Evolutionary conservation across 2,113 vertebrate species (phyloP).

Genomic region (Boleophthalmus pectinirostris): DNA sequence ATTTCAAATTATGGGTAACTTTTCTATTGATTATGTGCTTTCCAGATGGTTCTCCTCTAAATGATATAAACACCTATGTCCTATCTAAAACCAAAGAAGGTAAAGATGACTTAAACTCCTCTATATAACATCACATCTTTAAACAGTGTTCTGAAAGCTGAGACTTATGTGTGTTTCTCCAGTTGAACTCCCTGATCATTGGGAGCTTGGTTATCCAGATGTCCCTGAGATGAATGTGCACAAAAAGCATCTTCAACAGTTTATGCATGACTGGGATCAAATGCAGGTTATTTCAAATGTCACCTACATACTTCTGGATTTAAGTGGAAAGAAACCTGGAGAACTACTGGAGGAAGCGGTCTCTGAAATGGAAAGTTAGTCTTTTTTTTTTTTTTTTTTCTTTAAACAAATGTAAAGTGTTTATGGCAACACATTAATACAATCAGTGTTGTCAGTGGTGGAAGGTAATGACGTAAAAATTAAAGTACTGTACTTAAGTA

Average conservation of each 20-base stretch:
- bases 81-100: not conserved
- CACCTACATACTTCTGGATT: conserved; percentile 72
- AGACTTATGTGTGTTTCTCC: not conserved
- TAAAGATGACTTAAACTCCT: not conserved
- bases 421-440: not conserved
- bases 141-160: not conserved
- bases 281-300: conserved; percentile 64
- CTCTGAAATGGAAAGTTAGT: conserved; percentile 86
- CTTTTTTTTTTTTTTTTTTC: conserved; percentile 1
- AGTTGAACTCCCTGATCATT: conserved; percentile 71
- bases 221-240: conserved; percentile 81
- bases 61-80: not conserved
- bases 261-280: conserved; percentile 72
- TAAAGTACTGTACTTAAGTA: too few species aligned
- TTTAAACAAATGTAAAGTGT: not conserved
- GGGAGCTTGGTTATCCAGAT: conserved; percentile 80
- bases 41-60: not conserved
- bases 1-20: not conserved
- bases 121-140: not conserved
- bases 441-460: too few species aligned
- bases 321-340: conserved; percentile 78
- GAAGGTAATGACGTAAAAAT: too few species aligned
- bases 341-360: conserved; percentile 79
- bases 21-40: not conserved
- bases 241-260: conserved; percentile 71